These are phyloP conservation scores for Pseudolycoriella hygida DNA, from an alignment of 2,888 invertebrate species.

Conservation along the genomic window DNA sequence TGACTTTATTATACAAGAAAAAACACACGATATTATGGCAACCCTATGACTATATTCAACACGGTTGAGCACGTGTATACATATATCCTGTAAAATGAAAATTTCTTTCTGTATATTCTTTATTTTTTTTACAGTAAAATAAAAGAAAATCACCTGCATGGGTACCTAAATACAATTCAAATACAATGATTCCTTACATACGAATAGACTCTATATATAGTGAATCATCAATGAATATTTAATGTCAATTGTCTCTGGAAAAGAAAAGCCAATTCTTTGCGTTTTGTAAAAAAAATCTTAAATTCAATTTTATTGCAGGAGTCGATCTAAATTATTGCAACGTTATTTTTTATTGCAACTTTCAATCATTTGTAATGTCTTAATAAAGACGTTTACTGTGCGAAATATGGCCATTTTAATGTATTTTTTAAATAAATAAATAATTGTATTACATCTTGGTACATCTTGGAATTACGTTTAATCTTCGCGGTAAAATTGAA, in stretches of 20 bases:
- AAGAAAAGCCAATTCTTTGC: slow-evolving; percentile 8
- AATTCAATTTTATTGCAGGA: slow-evolving; percentile 11
- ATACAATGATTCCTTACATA: not conserved
- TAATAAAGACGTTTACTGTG: slow-evolving; percentile 2
- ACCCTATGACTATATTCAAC: too few relatives aligned
- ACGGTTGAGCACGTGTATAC: too few relatives aligned
- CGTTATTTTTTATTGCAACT: slow-evolving; percentile 11
- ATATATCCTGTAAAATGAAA: not conserved
- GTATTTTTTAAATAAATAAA: too few relatives aligned
- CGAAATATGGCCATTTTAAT: not conserved
- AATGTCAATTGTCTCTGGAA: slow-evolving; percentile 10
- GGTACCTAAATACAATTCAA: not conserved
- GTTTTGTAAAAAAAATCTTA: slow-evolving; percentile 9
- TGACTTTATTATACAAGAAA: too few relatives aligned
- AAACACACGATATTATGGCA: too few relatives aligned
- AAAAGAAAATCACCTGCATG: not conserved
- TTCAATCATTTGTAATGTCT: slow-evolving; percentile 10
- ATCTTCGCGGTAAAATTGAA: too few relatives aligned
- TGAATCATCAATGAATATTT: slow-evolving; percentile 9
- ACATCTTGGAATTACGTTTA: too few relatives aligned
- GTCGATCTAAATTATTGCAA: slow-evolving; percentile 10
- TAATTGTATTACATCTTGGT: too few relatives aligned
- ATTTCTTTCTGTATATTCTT: not conserved
- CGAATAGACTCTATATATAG: slow-evolving; percentile 2
- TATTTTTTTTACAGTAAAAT: not conserved